Percentiles rank a stretch among this genome's conserved stretches.
Evolutionary conservation across 1,140 invertebrate species (phyloP).

Genomic region (Drosophila varians): DNA sequence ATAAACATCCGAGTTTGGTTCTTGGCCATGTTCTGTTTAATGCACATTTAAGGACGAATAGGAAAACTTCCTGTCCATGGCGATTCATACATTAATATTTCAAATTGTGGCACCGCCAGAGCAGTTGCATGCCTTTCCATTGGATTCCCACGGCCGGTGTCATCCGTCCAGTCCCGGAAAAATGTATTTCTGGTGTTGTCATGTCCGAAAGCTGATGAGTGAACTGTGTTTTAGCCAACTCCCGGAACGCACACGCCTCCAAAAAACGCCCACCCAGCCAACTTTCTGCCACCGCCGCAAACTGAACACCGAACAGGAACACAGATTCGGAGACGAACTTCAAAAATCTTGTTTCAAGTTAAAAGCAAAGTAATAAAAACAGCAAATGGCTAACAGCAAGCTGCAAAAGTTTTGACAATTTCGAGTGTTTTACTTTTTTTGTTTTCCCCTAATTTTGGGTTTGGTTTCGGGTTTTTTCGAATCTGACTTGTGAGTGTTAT

Average conservation of each 20-base stretch:
- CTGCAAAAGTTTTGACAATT: conserved; percentile 58
- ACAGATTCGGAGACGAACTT: conserved; percentile 49
- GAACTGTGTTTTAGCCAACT: conserved; percentile 58
- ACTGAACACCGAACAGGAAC: conserved; percentile 23
- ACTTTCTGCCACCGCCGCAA: conserved; percentile 1
- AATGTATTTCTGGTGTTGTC: conserved; percentile 55
- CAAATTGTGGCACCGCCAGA: conserved; percentile 43
- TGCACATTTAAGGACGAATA: conserved; percentile 57
- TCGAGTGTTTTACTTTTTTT: conserved; percentile 47
- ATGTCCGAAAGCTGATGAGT: conserved; percentile 60
- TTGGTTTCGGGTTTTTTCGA: conserved; percentile 35
- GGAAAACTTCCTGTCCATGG: conserved; percentile 38
- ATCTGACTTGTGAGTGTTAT: conserved; percentile 28
- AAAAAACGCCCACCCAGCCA: neutral
- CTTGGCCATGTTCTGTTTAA: conserved; percentile 49
- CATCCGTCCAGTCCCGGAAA: conserved; percentile 13
- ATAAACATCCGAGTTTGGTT: conserved; percentile 37
- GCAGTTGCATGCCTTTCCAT: conserved; percentile 28
- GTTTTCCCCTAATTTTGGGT: conserved; percentile 34
- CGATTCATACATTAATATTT: conserved; percentile 61
- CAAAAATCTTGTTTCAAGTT: conserved; percentile 57
- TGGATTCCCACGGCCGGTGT: conserved; percentile 17
- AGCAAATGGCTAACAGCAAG: conserved; percentile 51
- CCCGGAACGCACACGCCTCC: conserved; percentile 14
- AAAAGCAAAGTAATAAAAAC: conserved; percentile 64